These are phyloP conservation scores for Aromia moschata DNA, from an alignment of 2,888 invertebrate genomes.

Conservation along the genomic window DNA sequence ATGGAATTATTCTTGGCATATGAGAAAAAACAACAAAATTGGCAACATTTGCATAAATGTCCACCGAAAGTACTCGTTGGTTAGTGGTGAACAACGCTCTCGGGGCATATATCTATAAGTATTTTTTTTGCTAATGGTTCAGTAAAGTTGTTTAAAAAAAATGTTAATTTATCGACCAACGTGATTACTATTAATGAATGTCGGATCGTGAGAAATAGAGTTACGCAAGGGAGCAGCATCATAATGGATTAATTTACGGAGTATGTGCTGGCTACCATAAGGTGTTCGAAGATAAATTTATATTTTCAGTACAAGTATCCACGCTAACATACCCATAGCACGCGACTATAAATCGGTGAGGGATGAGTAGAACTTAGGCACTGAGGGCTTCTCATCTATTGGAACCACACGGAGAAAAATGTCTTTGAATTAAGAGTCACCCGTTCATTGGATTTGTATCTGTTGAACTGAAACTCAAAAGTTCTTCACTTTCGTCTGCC, in stretches of 20 bases:
- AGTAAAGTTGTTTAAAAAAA: slow-evolving; percentile 14
- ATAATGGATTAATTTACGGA: slow-evolving; percentile 19
- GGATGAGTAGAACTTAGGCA: too few relatives aligned
- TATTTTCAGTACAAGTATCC: too few relatives aligned
- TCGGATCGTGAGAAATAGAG: slow-evolving; percentile 20
- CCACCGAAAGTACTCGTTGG: not conserved
- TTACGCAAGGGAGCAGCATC: slow-evolving; percentile 19
- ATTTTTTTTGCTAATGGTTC: slow-evolving; percentile 3
- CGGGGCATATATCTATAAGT: not conserved
- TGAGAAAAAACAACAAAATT: not conserved
- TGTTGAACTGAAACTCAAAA: too few relatives aligned
- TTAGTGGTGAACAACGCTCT: slow-evolving; percentile 2
- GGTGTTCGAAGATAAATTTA: slow-evolving; percentile 4
- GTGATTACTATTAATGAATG: slow-evolving; percentile 21
- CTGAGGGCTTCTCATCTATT: too few relatives aligned
- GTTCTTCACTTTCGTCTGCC: too few relatives aligned
- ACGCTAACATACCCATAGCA: too few relatives aligned
- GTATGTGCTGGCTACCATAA: slow-evolving; percentile 5
- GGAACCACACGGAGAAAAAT: too few relatives aligned
- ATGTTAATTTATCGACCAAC: slow-evolving; percentile 10
- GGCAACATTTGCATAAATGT: not conserved
- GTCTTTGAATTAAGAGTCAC: too few relatives aligned
- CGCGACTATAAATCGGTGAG: too few relatives aligned
- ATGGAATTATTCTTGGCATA: not conserved
- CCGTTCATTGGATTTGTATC: too few relatives aligned